Conservation (phyloP, 2,888 invertebrate genomes). For the Leptura quadrifasciata region DNA sequence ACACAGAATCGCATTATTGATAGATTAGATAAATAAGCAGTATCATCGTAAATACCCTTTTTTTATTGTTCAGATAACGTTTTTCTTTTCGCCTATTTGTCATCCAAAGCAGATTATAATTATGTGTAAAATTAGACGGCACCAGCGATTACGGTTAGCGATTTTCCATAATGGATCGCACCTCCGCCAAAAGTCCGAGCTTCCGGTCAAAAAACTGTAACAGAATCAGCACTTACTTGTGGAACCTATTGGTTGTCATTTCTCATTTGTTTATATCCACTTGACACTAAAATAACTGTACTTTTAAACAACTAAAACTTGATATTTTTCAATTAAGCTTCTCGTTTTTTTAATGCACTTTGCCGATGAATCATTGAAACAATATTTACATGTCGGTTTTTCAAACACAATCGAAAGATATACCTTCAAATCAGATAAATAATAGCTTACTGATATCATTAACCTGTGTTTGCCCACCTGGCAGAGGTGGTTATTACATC, state of each 20-base stretch:
- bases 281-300: conserved; percentile 25
- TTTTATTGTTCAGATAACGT: conserved; percentile 15
- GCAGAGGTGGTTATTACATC: conserved; percentile 59
- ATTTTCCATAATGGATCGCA: conserved; percentile 5
- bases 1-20: background rate
- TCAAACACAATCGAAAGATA: conserved; percentile 42
- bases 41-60: background rate
- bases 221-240: conserved; percentile 75
- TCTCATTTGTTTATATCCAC: conserved; percentile 60
- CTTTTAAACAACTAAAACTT: background rate
- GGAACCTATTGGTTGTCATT: conserved; percentile 80
- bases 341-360: background rate
- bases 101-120: background rate
- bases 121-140: background rate
- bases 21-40: conserved; percentile 21
- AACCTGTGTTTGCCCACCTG: conserved; percentile 67
- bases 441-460: conserved; percentile 57
- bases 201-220: conserved; percentile 33
- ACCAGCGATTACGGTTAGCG: background rate
- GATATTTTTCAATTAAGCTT: conserved; percentile 10
- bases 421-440: conserved; percentile 43
- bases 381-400: conserved; percentile 47
- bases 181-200: conserved; percentile 4
- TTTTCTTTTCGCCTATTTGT: background rate
- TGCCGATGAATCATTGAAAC: background rate